Evolutionary conservation across 2,888 invertebrate species (phyloP).

Genomic region (Drosophila pseudotakahashii): DNA sequence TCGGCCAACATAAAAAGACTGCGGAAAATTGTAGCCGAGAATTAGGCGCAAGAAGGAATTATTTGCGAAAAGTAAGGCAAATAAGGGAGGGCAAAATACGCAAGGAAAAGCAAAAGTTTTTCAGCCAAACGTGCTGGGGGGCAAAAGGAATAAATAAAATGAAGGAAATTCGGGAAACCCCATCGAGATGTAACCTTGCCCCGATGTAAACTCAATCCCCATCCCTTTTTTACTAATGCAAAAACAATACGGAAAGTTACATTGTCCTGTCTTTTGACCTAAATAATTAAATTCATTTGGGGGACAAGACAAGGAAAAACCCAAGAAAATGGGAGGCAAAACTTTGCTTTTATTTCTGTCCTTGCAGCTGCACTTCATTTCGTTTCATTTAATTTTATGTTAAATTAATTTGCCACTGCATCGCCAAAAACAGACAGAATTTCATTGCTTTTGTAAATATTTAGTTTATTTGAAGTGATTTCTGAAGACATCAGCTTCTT

Average conservation of each 20-base stretch:
- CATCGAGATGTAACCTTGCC: constrained; percentile 38
- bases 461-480: constrained; percentile 68
- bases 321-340: constrained; percentile 20
- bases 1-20: constrained; percentile 20
- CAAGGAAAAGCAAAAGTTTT: constrained; percentile 57
- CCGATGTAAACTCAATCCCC: constrained; percentile 67
- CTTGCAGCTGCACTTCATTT: constrained; percentile 38
- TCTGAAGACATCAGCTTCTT: background rate
- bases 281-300: constrained; percentile 75
- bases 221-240: constrained; percentile 43
- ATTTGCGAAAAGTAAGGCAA: constrained; percentile 69
- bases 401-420: constrained; percentile 71
- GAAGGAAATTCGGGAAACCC: constrained; percentile 7
- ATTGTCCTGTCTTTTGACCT: constrained; percentile 75
- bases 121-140: constrained; percentile 26
- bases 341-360: constrained; percentile 63
- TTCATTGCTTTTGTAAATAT: constrained; percentile 70
- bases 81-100: no score
- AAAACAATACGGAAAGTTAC: constrained; percentile 49
- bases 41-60: constrained; percentile 73
- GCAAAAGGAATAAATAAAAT: background rate
- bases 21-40: constrained; percentile 47
- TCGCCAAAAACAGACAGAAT: constrained; percentile 41
- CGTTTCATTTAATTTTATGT: constrained; percentile 74
- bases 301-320: constrained; percentile 13